These are phyloP conservation scores for Pristionchus mayeri DNA, from an alignment of 2,888 invertebrate species.

Conservation along the genomic window DNA sequence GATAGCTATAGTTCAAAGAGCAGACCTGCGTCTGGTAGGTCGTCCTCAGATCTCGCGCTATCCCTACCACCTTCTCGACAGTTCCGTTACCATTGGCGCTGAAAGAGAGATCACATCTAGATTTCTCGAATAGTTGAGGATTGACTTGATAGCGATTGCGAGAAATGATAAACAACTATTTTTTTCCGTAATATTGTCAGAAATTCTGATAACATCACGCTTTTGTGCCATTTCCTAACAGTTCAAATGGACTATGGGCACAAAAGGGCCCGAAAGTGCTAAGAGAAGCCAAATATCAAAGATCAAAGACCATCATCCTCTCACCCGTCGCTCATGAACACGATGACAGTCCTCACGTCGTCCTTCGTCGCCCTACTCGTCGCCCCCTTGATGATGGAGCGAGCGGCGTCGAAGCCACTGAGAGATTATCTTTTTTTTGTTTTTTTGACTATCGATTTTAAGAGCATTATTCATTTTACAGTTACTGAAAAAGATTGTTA, in stretches of 20 bases:
- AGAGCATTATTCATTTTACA: no score
- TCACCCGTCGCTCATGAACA: conserved; percentile 44
- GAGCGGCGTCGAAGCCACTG: conserved; percentile 48
- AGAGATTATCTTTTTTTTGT: neutral
- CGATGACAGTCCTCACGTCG: conserved; percentile 34
- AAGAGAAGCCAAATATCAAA: neutral
- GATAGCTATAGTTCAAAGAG: neutral
- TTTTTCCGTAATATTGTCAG: no score
- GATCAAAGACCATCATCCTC: neutral
- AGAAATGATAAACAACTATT: no score
- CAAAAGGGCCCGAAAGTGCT: no score
- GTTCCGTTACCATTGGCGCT: conserved; percentile 47
- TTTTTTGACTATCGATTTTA: no score
- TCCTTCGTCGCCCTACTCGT: conserved; percentile 6
- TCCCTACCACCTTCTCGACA: conserved; percentile 36
- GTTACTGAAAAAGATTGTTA: no score
- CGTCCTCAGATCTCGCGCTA: conserved; percentile 37
- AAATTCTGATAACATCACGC: no score
- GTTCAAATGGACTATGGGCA: no score
- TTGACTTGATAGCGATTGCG: no score
- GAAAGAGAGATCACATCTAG: neutral
- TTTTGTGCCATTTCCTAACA: no score
- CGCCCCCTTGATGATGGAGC: conserved; percentile 9
- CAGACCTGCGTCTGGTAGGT: conserved; percentile 42
- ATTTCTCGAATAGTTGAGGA: no score